Conservation (phyloP, 2,888 invertebrate genomes). For the Cosmopolites sordidus region DNA sequence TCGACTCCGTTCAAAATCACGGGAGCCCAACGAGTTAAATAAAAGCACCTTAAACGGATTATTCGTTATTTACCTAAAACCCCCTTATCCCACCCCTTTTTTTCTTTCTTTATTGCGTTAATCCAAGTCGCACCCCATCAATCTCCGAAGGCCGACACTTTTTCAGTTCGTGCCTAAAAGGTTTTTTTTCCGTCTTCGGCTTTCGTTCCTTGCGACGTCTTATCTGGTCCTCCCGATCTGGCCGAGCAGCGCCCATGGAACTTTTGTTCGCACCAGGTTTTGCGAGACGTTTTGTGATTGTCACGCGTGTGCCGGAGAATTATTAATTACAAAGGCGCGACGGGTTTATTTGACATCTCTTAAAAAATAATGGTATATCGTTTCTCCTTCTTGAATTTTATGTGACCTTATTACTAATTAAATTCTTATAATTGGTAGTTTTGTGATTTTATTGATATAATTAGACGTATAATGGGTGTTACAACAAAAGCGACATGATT, state of each 20-base stretch:
- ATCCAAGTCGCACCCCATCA: conserved; percentile 13
- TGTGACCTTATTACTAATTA: too few species aligned
- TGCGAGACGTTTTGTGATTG: conserved; percentile 14
- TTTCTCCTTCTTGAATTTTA: too few species aligned
- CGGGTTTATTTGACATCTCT: too few species aligned
- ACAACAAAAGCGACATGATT: too few species aligned
- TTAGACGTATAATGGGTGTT: too few species aligned
- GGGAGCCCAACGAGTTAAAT: too few species aligned
- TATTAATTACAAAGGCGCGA: too few species aligned
- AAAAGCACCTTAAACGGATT: not conserved
- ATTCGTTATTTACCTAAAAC: not conserved
- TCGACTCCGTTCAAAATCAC: too few species aligned
- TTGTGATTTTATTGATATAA: too few species aligned
- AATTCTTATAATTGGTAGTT: too few species aligned
- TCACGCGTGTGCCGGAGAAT: conserved; percentile 6
- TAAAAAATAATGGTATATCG: too few species aligned
- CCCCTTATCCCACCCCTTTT: not conserved
- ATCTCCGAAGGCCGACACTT: conserved; percentile 13
- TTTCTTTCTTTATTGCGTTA: conserved; percentile 4
- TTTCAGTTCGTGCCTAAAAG: conserved; percentile 10
- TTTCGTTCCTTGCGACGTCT: not conserved
- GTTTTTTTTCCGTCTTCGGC: not conserved
- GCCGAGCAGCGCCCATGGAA: conserved; percentile 3
- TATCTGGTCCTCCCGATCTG: conserved; percentile 9
- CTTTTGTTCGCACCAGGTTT: conserved; percentile 17